Percentiles rank a stretch among this genome's conserved stretches.
Conservation (phyloP, 1,140 invertebrate species). For the Platorchestia sp. region DNA sequence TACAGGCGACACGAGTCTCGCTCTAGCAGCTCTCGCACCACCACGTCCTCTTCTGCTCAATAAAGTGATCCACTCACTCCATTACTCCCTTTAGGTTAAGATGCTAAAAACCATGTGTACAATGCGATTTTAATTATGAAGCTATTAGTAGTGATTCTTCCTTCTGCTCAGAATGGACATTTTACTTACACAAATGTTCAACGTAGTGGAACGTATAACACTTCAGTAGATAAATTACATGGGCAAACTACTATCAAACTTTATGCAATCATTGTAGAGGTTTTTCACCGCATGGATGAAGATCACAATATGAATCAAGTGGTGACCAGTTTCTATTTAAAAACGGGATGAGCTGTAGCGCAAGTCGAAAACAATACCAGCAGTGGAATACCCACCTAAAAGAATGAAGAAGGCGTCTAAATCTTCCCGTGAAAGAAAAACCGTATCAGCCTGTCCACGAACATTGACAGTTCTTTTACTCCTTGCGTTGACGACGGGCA, state of each 20-base stretch:
- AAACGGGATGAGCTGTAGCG: neutral
- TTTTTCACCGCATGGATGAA: neutral
- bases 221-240: neutral
- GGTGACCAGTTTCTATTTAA: neutral
- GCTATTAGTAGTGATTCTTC: neutral
- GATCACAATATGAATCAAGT: neutral
- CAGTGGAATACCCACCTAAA: neutral
- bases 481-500: neutral
- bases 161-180: neutral
- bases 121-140: neutral
- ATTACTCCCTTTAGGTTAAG: neutral
- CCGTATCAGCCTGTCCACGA: neutral
- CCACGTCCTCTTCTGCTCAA: constrained; percentile 58
- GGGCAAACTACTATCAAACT: neutral
- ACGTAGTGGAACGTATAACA: neutral
- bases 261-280: neutral
- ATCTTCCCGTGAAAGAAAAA: neutral
- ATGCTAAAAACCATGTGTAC: neutral
- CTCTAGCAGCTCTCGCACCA: constrained; percentile 69
- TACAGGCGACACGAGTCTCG: constrained; percentile 71
- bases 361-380: neutral
- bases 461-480: neutral
- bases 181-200: neutral
- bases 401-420: neutral
- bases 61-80: neutral